Percentiles rank a stretch among this genome's conserved stretches.
Conservation (phyloP, 2,797 vertebrate species). For the Falco biarmicus region DNA sequence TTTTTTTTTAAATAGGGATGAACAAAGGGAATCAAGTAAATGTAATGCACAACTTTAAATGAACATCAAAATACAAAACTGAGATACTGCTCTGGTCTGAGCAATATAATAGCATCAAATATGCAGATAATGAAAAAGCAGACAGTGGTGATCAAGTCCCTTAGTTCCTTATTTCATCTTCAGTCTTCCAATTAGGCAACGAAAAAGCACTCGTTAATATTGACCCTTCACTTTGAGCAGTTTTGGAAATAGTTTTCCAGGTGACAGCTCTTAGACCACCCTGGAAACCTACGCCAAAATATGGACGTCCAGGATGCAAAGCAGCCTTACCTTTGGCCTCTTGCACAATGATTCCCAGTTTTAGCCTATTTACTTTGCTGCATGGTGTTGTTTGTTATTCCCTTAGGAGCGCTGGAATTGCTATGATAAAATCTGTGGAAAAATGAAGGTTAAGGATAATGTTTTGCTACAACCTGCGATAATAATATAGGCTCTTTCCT, state of each 20-base stretch:
- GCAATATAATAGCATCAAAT: background rate
- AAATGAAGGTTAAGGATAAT: background rate
- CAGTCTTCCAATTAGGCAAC: background rate
- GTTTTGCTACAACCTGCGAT: background rate
- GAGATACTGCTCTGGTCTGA: background rate
- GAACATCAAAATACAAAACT: background rate
- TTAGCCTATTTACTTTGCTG: background rate
- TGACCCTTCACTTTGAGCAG: background rate
- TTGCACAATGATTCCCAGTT: fast-evolving
- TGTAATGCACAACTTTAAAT: background rate
- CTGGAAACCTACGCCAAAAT: background rate
- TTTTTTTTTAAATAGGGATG: background rate
- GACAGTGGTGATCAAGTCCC: background rate
- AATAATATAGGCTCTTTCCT: background rate
- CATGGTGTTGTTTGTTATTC: fast-evolving
- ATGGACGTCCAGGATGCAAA: background rate
- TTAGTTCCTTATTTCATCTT: background rate
- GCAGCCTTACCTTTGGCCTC: background rate
- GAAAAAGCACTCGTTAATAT: background rate
- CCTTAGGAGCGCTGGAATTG: background rate
- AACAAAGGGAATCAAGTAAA: background rate
- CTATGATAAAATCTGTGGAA: background rate
- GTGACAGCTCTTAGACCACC: too few relatives aligned
- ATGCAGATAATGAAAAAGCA: background rate
- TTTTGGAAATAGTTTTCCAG: background rate